phyloP scores from a whole-genome alignment of 2,888 invertebrate genomes.

The Spilosoma lubricipeda region DNA sequence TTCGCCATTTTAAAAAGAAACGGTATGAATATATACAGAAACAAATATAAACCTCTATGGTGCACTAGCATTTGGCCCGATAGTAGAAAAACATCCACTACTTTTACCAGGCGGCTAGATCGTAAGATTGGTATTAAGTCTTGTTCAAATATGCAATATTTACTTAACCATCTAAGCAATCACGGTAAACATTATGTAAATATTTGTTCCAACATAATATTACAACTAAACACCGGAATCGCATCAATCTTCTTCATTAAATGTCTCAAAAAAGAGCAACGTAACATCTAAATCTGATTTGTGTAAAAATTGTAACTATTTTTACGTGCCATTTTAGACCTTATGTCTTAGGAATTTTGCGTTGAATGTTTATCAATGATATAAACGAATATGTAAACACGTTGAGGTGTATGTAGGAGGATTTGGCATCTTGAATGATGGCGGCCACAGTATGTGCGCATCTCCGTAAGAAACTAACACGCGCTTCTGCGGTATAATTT shows the following conservation, averaged over 20 bases:
- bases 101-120: neutral
- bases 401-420: constrained; percentile 25
- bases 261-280: constrained; percentile 26
- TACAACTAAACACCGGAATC: constrained; percentile 27
- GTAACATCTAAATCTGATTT: constrained; percentile 30
- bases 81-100: neutral
- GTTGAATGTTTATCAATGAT: constrained; percentile 41
- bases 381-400: constrained; percentile 42
- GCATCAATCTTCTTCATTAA: constrained; percentile 39
- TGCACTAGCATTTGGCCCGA: neutral
- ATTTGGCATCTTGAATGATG: constrained; percentile 46
- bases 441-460: constrained; percentile 41
- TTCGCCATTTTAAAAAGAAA: neutral
- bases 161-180: neutral
- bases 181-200: constrained; percentile 12
- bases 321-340: constrained; percentile 39
- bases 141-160: neutral
- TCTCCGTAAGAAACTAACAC: constrained; percentile 32
- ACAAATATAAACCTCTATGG: neutral
- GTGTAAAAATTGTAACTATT: constrained; percentile 23
- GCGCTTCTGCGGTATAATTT: constrained; percentile 15
- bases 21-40: neutral
- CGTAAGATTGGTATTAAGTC: neutral
- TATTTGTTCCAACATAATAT: constrained; percentile 24
- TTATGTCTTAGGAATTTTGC: constrained; percentile 33